A percentile compares a stretch with the other conserved stretches of the same genome.
These are phyloP conservation scores for Daphoenositta chrysoptera DNA, from an alignment of 2,113 vertebrate genomes.

Conservation along the genomic window DNA sequence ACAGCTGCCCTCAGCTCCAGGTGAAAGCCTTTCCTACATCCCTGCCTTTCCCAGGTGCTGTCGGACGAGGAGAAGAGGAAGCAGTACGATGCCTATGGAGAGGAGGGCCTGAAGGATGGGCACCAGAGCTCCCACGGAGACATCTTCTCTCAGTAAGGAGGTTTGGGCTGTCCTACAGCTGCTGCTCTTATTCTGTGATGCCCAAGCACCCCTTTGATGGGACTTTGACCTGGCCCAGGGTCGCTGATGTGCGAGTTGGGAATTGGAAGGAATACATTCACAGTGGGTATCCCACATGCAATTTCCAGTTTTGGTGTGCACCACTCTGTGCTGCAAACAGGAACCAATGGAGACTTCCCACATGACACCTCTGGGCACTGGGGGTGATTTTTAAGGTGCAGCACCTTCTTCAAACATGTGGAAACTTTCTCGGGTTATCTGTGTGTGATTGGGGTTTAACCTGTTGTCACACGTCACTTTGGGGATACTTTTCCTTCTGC, in stretches of 20 bases:
- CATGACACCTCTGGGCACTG: rapidly evolving
- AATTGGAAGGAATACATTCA: not conserved
- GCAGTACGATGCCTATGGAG: constrained; percentile 92
- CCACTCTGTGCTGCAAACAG: not conserved
- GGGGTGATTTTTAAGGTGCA: not conserved
- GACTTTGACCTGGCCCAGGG: not conserved
- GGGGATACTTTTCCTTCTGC: not conserved
- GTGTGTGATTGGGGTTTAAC: not conserved
- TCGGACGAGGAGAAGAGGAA: constrained; percentile 97
- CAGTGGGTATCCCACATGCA: not conserved
- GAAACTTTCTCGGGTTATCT: not conserved
- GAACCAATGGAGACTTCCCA: not conserved
- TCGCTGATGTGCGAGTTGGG: rapidly evolving
- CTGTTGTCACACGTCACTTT: not conserved
- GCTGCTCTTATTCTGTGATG: not conserved
- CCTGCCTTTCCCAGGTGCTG: constrained; percentile 79
- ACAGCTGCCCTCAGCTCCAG: not conserved
- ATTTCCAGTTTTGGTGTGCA: not conserved
- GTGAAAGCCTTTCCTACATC: not conserved
- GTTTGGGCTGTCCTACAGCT: not conserved
- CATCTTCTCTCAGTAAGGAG: constrained; percentile 94
- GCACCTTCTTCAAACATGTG: not conserved
- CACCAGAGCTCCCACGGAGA: constrained; percentile 95
- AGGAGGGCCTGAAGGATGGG: constrained; percentile 95
- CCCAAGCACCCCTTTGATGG: rapidly evolving